phyloP scores from a whole-genome alignment of 2,888 invertebrate genomes.

The Rotaria socialis region DNA sequence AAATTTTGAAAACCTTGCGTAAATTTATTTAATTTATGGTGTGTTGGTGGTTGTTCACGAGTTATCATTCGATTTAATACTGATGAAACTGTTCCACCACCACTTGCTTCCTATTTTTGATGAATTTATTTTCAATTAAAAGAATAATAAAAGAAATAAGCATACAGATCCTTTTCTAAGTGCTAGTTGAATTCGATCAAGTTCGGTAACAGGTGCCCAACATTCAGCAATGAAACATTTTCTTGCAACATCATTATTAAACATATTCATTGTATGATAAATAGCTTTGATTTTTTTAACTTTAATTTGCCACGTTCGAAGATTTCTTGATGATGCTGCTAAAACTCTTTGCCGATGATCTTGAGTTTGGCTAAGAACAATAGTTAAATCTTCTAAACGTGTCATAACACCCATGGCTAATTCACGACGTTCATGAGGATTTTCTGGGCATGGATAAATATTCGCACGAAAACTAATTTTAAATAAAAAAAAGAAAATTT shows the following conservation, averaged over 20 bases:
- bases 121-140: not conserved
- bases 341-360: conserved; percentile 95
- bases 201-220: conserved; percentile 83
- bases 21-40: conserved; percentile 91
- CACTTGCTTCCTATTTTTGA: conserved; percentile 77
- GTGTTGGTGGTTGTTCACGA: conserved; percentile 81
- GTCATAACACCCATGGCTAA: conserved; percentile 56
- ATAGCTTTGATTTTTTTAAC: conserved; percentile 98
- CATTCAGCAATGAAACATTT: conserved; percentile 98
- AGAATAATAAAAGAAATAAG: not conserved
- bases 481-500: not conserved
- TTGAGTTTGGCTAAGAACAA: conserved; percentile 48
- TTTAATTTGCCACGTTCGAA: conserved; percentile 92
- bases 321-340: conserved; percentile 94
- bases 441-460: conserved; percentile 58
- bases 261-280: conserved; percentile 92
- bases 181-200: conserved; percentile 87
- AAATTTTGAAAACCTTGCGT: conserved; percentile 87
- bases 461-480: conserved; percentile 54
- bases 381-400: conserved; percentile 53
- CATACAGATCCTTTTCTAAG: conserved; percentile 83
- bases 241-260: conserved; percentile 98
- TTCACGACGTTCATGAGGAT: conserved; percentile 53
- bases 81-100: conserved; percentile 81
- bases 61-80: conserved; percentile 88